Evolutionary conservation across 2,113 vertebrate genomes (phyloP), one percentile per base, ranked within the genome.

Genomic region (Nanorana parkeri): DNA sequence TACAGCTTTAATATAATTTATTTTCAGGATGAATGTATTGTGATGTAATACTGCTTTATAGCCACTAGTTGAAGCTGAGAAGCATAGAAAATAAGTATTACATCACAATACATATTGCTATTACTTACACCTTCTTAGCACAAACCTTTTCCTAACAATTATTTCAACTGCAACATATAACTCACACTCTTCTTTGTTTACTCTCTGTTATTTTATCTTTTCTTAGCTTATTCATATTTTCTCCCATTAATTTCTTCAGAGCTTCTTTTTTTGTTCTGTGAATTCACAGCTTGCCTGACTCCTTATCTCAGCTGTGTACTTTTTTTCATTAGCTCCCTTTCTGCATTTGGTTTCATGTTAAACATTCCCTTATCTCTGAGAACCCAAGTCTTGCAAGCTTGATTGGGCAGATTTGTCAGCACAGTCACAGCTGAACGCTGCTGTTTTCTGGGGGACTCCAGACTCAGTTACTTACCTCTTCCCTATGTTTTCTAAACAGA

Each of bases 301-400:
- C 65, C 19, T 68, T 79, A 68, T 80, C 66, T 69, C 52, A 17
- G 54, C 41, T 11, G n/a, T 68, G 65, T 41, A 63, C 66, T 71
- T 71, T 71, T 80, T 69, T 80, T 72, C 71, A 68, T 28, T 10
- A 79, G 78, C 68, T 80, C 47, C 24, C 41, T 36, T 17, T 80
- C 78, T 80, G 32, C 23, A 72, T 80, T 71, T 80, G 71, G 20
- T 28, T 80, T 72, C 55, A 63, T 80, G 78, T 80, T 80, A 52
- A 61, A 80, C 68, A 80, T 71, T 61, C 68, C 36, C 68, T 80
- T 71, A 63, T 29, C 68, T 60, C 29, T 26, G 17, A 56, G 67
- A 68, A 29, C 29, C 13, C 60, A 21, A 79, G 55, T 5, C 32
- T 32, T 29, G 76, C 6, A 64, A 67, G 63, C 55, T 8, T 80